A percentile compares a stretch with the other conserved stretches of the same genome.
Evolutionary conservation across 2,888 invertebrate genomes (phyloP).

Genomic region (Beris chalybata): DNA sequence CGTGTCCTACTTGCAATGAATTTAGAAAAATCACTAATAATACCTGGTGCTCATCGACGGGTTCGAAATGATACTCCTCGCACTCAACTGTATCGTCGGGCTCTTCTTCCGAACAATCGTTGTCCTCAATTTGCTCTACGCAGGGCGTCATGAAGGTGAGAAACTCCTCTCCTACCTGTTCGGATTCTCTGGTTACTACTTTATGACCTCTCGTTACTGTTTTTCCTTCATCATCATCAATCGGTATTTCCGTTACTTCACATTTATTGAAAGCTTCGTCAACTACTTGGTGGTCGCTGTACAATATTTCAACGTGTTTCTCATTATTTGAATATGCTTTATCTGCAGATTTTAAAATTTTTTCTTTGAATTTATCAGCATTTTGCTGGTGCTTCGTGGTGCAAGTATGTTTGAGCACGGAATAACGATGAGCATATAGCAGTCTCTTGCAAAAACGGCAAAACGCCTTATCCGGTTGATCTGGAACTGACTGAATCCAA

Average conservation of each 20-base stretch:
- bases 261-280: no score
- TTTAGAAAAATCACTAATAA: no score
- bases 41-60: conserved; percentile 12
- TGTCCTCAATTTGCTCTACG: not conserved
- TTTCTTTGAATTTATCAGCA: conserved; percentile 36
- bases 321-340: no score
- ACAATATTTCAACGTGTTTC: no score
- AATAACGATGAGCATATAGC: conserved; percentile 63
- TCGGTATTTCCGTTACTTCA: no score
- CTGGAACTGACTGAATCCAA: conserved; percentile 61
- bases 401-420: conserved; percentile 63
- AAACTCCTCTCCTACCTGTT: no score
- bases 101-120: conserved; percentile 2
- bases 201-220: no score
- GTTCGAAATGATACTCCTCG: conserved; percentile 24
- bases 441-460: conserved; percentile 62
- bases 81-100: not conserved
- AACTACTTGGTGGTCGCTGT: no score
- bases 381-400: conserved; percentile 62
- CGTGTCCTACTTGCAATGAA: no score
- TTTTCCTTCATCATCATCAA: no score
- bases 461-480: conserved; percentile 61
- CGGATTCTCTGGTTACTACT: no score
- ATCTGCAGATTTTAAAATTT: not conserved
- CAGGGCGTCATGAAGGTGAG: no score